Conservation (phyloP, 2,888 invertebrate genomes). For the Lottia scabra region DNA sequence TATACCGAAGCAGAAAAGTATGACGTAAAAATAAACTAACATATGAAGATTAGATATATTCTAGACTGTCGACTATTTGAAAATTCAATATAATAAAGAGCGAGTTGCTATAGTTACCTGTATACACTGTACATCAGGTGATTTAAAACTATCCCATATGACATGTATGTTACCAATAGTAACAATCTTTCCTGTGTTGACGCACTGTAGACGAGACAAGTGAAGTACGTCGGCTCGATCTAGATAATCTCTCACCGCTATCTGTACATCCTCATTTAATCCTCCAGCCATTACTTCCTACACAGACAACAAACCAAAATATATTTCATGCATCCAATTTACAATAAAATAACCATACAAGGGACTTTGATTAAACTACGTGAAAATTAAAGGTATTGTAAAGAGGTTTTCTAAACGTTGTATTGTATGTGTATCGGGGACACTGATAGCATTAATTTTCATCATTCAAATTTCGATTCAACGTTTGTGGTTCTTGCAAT, state of each 20-base stretch:
- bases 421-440: too few relatives aligned
- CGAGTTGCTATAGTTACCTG: conserved; percentile 47
- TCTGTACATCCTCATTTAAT: conserved; percentile 42
- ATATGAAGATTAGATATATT: too few relatives aligned
- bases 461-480: too few relatives aligned
- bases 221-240: conserved; percentile 59
- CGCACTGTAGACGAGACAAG: conserved; percentile 53
- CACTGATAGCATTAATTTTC: too few relatives aligned
- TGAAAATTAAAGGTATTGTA: too few relatives aligned
- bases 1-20: too few relatives aligned
- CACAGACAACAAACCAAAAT: conserved; percentile 4
- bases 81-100: background rate
- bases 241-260: conserved; percentile 50
- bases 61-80: too few relatives aligned
- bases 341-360: too few relatives aligned
- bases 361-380: too few relatives aligned
- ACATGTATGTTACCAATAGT: conserved; percentile 66
- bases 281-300: conserved; percentile 49
- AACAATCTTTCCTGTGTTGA: conserved; percentile 46
- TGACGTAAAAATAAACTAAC: too few relatives aligned
- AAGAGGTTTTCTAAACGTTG: too few relatives aligned
- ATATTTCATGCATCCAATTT: background rate
- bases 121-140: conserved; percentile 64
- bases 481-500: too few relatives aligned
- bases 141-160: conserved; percentile 52